phyloP scores from a whole-genome alignment of 2,888 invertebrate genomes.

The Dascillus cervinus region DNA sequence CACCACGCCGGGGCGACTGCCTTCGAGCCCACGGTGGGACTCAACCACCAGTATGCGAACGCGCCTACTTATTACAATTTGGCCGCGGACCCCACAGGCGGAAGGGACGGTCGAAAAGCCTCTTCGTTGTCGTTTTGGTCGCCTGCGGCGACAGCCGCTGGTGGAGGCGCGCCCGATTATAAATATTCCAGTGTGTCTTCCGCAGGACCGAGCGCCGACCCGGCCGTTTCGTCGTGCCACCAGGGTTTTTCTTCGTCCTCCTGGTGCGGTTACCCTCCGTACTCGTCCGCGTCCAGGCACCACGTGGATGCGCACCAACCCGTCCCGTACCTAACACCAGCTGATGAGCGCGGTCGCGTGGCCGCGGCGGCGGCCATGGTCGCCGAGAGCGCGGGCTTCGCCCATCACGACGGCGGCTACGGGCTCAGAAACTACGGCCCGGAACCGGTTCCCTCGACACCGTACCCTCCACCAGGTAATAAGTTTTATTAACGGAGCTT shows the following conservation, averaged over 20 bases:
- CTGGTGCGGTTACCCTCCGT: slow-evolving; percentile 67
- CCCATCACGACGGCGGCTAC: slow-evolving; percentile 61
- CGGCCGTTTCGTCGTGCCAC: slow-evolving; percentile 54
- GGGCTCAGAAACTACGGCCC: slow-evolving; percentile 67
- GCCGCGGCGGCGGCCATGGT: slow-evolving; percentile 49
- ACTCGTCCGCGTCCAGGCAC: slow-evolving; percentile 53
- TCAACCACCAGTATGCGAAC: slow-evolving; percentile 61
- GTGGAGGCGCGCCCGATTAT: slow-evolving; percentile 53
- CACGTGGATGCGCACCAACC: slow-evolving; percentile 51
- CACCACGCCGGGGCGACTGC: slow-evolving; percentile 45
- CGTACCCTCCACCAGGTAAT: slow-evolving; percentile 72
- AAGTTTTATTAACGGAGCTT: no score
- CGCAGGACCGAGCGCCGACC: slow-evolving; percentile 44
- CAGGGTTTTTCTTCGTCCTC: slow-evolving; percentile 62
- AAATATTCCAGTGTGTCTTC: slow-evolving; percentile 49
- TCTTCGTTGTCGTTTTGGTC: slow-evolving; percentile 61
- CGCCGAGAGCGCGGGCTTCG: slow-evolving; percentile 56
- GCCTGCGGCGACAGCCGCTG: slow-evolving; percentile 49
- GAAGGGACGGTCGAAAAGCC: slow-evolving; percentile 52
- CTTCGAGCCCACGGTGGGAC: slow-evolving; percentile 53
- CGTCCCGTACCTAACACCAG: slow-evolving; percentile 60
- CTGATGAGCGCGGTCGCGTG: slow-evolving; percentile 62
- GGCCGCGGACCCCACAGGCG: slow-evolving; percentile 55
- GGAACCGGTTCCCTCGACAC: slow-evolving; percentile 65
- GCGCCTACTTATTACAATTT: slow-evolving; percentile 70